Base-by-base conservation (phyloP, 53 echinoderm and acorn worm species). In the Zoroaster sp. region DNA sequence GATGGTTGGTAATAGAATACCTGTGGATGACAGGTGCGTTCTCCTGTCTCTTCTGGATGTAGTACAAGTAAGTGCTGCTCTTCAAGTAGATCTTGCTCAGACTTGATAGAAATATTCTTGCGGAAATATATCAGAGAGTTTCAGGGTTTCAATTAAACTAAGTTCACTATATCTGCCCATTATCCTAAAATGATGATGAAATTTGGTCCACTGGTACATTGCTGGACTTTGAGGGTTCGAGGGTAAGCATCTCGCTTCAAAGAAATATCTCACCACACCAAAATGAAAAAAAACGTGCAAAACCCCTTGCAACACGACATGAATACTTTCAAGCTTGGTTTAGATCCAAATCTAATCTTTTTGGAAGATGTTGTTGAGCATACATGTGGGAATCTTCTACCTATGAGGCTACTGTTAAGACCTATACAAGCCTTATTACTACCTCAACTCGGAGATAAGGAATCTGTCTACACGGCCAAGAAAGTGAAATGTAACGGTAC, bases 71-170 rank as follows among this genome's bases (percentile, higher is more conserved):
- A 18, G 30, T 76, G 66, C 83, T 5, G 11, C 38, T 5, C 45
- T 86, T 15, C 37, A 23, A 46, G 86, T 86, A 5, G 67, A 3
- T 18, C 37, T 20, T 45, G 75, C 25, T 13, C 46, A 14, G 85
- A 83, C 42, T 14, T 86, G 2, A 86, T 91, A 42, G 76, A 91
- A 47, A 38, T 41, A 42, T 91, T 91, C 43, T 28, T 86, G 14
- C 17, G 75, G 28, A 21, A 12, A 15, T 91, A 66, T 23, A 43
- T 36, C 35, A 13, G 3, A 35, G 49, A 74, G 66, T 69, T 55
- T 72, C 77, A 79, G 78, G n/a, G 69, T n/a, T 66, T 23, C 86
- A 32, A 87, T 86, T 77, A 87, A 44, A 39, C 92, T 87, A 92
- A 65, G 54, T 78, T 31, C 88, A 88, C 40, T 92, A 68, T 49